Evolutionary conservation across 2,113 vertebrate species (phyloP), one percentile per base, ranked within the genome.

Genomic region (Eubucco bourcierii): DNA sequence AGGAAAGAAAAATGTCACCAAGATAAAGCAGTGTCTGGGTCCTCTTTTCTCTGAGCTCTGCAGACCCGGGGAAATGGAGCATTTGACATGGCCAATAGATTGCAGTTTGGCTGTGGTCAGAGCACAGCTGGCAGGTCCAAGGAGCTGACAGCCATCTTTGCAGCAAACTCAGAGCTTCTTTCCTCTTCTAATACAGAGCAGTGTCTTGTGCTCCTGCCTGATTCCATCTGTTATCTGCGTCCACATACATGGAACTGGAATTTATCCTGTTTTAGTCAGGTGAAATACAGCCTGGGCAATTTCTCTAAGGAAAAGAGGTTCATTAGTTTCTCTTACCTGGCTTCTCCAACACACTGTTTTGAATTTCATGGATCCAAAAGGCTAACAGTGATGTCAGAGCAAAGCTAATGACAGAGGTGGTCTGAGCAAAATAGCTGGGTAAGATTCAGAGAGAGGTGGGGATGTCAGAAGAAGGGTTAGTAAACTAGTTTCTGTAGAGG

Each of bases 1-100:
- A 78, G 88, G 73, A 61, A 66, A 71, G 34, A 91, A 90, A 85
- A 68, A 33, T 74, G 83, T 89, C 85, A 59, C 81, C 27, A 68
- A 94, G 94, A 96, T 87, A 91, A 91, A 87, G 77, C n/a, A 37
- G 80, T 74, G 86, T 90, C 84, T 67, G 80, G 68, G 70, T 90
- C 24, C 84, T 77, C 63, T 79, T 83, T 90, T 82, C 87, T 15
- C 37, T 44, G 70, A 91, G 81, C 79, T 78, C 66, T 21, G 80
- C n/a, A 65, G 78, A 4, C 61, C 12, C 23, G 66, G 44, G 58
- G 65, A 50, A 61, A 70, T 0, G 17, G 77, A 85, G 41, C 74
- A 64, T 93, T 70, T 92, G 92, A 77, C 76, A 82, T 2, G 5
- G 56, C 24, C 3, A 1, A 67, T 4, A 85, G 82, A 91, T 88